Percentiles rank a stretch among this genome's conserved stretches.
Conservation (phyloP, 2,888 invertebrate species). For the Chymomyza procnemis region DNA sequence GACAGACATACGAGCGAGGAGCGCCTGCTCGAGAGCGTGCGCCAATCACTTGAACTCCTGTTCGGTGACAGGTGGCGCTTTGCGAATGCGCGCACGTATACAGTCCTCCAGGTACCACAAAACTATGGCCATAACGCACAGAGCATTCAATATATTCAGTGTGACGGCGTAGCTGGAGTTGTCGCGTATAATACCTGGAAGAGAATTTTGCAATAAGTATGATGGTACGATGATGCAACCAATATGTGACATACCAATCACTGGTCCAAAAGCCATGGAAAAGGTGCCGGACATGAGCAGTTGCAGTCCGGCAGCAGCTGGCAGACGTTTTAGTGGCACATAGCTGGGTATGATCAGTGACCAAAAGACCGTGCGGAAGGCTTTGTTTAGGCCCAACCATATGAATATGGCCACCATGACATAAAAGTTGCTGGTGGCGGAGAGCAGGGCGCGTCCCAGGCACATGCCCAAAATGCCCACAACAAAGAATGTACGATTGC, state of each 20-base stretch:
- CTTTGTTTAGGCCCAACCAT: conserved; percentile 85
- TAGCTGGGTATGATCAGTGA: conserved; percentile 85
- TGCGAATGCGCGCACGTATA: conserved; percentile 38
- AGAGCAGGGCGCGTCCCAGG: conserved; percentile 81
- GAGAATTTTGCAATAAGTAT: not conserved
- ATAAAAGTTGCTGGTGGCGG: conserved; percentile 80
- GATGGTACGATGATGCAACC: not conserved
- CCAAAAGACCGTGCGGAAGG: conserved; percentile 86
- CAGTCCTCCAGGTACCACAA: conserved; percentile 82
- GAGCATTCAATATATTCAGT: conserved; percentile 83
- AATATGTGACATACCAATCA: conserved; percentile 82
- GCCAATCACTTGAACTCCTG: conserved; percentile 25
- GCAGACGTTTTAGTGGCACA: conserved; percentile 84
- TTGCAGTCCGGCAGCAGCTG: conserved; percentile 86
- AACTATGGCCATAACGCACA: conserved; percentile 82
- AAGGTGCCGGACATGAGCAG: conserved; percentile 83
- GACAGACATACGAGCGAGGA: not conserved
- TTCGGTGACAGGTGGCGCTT: conserved; percentile 29
- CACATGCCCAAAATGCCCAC: conserved; percentile 85
- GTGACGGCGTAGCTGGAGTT: conserved; percentile 82
- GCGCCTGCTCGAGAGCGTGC: not conserved
- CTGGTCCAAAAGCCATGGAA: conserved; percentile 82
- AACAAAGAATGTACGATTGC: conserved; percentile 85
- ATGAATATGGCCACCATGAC: conserved; percentile 81
- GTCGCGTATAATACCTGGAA: conserved; percentile 83